Percentiles rank a stretch among this genome's conserved stretches.
Evolutionary conservation across 2,888 invertebrate species (phyloP).

Genomic region (Cacoxenus indagator): DNA sequence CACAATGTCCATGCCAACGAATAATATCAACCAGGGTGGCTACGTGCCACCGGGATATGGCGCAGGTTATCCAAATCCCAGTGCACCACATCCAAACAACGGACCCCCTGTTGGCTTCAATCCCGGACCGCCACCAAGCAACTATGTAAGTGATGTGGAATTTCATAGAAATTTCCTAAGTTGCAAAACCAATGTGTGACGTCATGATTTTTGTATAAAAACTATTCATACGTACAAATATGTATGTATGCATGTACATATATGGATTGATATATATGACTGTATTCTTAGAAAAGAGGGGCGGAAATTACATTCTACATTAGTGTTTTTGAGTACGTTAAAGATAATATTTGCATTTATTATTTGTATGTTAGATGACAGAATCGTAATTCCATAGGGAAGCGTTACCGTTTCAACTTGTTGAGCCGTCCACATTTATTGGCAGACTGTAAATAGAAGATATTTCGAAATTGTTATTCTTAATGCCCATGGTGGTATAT

Average conservation of each 20-base stretch:
- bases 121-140: slow-evolving; percentile 40
- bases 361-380: no score
- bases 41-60: slow-evolving; percentile 63
- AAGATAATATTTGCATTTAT: no score
- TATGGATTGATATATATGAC: slow-evolving; percentile 17
- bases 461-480: no score
- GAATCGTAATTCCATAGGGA: no score
- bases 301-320: slow-evolving; percentile 3
- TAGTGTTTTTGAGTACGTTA: no score
- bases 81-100: slow-evolving; percentile 47
- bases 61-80: slow-evolving; percentile 54
- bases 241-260: slow-evolving; percentile 3
- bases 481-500: no score
- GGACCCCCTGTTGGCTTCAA: slow-evolving; percentile 43
- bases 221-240: slow-evolving; percentile 4
- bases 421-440: no score
- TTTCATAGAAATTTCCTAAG: slow-evolving; percentile 5
- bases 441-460: no score
- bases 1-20: slow-evolving; percentile 58
- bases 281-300: not conserved
- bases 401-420: no score
- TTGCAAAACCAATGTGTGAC: slow-evolving; percentile 9
- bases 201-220: not conserved
- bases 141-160: slow-evolving; percentile 54
- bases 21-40: slow-evolving; percentile 65